Conservation (phyloP, 1,140 invertebrate genomes). For the Ectropis grisescens region DNA sequence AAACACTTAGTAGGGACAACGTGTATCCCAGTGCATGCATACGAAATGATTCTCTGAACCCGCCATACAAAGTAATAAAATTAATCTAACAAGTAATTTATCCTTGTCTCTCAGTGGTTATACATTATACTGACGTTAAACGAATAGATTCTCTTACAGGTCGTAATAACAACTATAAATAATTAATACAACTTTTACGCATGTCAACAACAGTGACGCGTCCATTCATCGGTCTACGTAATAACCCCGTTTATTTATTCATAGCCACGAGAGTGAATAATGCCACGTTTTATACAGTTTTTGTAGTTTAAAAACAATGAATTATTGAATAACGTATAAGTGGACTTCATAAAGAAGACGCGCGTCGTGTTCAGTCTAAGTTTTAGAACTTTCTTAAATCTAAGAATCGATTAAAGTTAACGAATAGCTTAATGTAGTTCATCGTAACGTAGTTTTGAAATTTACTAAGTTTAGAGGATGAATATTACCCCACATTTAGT, state of each 20-base stretch:
- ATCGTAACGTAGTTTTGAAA: slow-evolving; percentile 33
- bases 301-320: slow-evolving; percentile 2
- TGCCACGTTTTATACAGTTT: slow-evolving; percentile 1
- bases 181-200: slow-evolving; percentile 19
- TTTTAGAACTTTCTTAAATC: slow-evolving; percentile 24
- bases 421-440: slow-evolving; percentile 39
- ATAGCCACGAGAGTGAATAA: slow-evolving; percentile 6
- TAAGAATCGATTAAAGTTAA: slow-evolving; percentile 38
- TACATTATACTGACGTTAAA: too few relatives aligned
- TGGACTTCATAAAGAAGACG: not conserved
- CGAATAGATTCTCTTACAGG: too few relatives aligned
- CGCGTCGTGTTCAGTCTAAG: slow-evolving; percentile 39
- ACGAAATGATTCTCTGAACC: slow-evolving; percentile 12
- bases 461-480: slow-evolving; percentile 69
- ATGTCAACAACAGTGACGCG: slow-evolving; percentile 17
- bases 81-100: slow-evolving; percentile 28
- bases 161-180: slow-evolving; percentile 16
- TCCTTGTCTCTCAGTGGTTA: slow-evolving; percentile 8
- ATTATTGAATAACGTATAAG: slow-evolving; percentile 1
- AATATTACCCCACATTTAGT: slow-evolving; percentile 48
- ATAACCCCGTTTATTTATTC: slow-evolving; percentile 15
- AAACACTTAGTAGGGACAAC: slow-evolving; percentile 5
- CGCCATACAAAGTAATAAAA: slow-evolving; percentile 20
- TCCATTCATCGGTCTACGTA: slow-evolving; percentile 10
- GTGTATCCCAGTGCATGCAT: slow-evolving; percentile 16